A percentile compares a stretch with the other conserved stretches of the same genome.
Evolutionary conservation across 1,140 invertebrate genomes (phyloP).

Genomic region (Laupala kohalensis): DNA sequence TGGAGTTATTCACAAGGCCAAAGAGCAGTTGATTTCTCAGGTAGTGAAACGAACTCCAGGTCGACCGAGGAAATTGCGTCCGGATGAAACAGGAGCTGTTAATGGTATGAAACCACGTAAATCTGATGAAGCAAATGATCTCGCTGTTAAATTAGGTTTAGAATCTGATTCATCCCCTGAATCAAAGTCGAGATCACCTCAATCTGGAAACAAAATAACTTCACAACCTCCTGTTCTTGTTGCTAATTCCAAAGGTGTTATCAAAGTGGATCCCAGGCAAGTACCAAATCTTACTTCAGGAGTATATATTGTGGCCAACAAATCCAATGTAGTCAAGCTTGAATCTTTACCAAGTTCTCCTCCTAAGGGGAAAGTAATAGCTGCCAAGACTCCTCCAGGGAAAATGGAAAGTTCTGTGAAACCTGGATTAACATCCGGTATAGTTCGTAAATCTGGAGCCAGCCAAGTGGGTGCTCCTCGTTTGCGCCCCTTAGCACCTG

Average conservation of each 20-base stretch:
- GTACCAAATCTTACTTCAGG: constrained; percentile 46
- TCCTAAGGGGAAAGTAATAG: background rate
- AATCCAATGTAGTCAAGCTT: constrained; percentile 33
- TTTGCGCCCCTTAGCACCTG: background rate
- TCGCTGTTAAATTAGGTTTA: constrained; percentile 9
- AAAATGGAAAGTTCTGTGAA: background rate
- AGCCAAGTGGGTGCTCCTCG: background rate
- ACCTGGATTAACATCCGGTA: background rate
- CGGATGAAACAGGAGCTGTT: background rate
- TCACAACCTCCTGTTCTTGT: constrained; percentile 32
- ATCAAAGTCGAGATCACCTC: background rate
- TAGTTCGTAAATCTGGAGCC: background rate
- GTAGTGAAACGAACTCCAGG: constrained; percentile 5
- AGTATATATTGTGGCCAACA: constrained; percentile 61
- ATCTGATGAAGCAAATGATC: background rate
- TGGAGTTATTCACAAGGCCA: constrained; percentile 1
- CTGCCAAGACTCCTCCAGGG: background rate
- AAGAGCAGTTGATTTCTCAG: background rate
- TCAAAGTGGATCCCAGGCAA: constrained; percentile 57
- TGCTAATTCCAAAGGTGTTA: constrained; percentile 54
- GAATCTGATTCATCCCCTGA: constrained; percentile 11
- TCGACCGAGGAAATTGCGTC: background rate
- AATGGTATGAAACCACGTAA: constrained; percentile 1
- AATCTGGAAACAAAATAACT: background rate
- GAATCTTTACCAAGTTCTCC: background rate